A percentile compares a stretch with the other conserved stretches of the same genome.
These are phyloP conservation scores for Lethocerus indicus DNA, from an alignment of 1,140 invertebrate genomes.

Conservation along the genomic window DNA sequence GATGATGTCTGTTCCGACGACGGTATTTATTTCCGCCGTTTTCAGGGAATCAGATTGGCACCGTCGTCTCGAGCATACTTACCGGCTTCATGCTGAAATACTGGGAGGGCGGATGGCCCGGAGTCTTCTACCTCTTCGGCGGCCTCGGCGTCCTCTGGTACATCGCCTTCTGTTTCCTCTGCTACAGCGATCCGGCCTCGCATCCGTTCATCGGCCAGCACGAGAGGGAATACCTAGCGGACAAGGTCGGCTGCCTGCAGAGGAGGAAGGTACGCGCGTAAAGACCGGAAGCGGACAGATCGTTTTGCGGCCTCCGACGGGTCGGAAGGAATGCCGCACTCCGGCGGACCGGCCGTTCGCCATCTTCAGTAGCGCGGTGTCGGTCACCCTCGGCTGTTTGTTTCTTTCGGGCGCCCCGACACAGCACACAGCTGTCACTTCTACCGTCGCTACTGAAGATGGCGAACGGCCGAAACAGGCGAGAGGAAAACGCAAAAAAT, in stretches of 20 bases:
- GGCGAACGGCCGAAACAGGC: too few relatives aligned
- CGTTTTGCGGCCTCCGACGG: too few relatives aligned
- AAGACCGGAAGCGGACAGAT: too few relatives aligned
- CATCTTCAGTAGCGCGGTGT: too few relatives aligned
- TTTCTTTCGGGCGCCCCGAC: too few relatives aligned
- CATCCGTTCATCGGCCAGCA: conserved; percentile 69
- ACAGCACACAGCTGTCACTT: too few relatives aligned
- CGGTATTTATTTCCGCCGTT: conserved; percentile 5
- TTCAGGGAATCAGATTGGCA: conserved; percentile 26
- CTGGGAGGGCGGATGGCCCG: conserved; percentile 29
- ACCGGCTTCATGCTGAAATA: conserved; percentile 26
- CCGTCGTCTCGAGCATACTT: conserved; percentile 28
- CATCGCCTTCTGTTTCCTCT: conserved; percentile 43
- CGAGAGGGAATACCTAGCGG: conserved; percentile 52
- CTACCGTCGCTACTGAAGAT: too few relatives aligned
- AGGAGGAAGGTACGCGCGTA: conserved; percentile 18
- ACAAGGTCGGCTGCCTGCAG: conserved; percentile 15
- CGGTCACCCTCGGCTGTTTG: too few relatives aligned
- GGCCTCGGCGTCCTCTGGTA: conserved; percentile 25
- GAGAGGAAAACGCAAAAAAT: too few relatives aligned
- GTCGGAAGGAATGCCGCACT: too few relatives aligned
- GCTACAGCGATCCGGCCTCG: conserved; percentile 55
- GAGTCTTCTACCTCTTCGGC: conserved; percentile 37
- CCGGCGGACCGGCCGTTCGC: too few relatives aligned
- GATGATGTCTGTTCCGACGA: too few relatives aligned